phyloP scores from a whole-genome alignment of 1,140 invertebrate species.

The Gryon sp. region DNA sequence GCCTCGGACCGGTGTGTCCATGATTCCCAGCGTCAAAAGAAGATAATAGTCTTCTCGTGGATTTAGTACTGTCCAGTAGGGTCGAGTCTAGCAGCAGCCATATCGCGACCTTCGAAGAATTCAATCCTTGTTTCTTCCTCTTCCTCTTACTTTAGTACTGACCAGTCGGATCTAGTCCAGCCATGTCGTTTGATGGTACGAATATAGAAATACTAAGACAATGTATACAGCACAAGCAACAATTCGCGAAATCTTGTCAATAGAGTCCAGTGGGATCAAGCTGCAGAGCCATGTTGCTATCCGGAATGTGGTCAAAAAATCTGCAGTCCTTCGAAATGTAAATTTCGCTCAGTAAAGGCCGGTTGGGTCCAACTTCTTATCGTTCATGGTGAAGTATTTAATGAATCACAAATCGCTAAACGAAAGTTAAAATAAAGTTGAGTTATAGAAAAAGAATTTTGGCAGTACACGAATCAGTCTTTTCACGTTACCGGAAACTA shows the following conservation, averaged over 20 bases:
- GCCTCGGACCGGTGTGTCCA: constrained; percentile 68
- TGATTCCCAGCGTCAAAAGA: constrained; percentile 44
- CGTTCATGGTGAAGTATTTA: constrained; percentile 49
- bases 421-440: not conserved
- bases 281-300: constrained; percentile 68
- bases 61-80: constrained; percentile 74
- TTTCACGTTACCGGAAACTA: constrained; percentile 70
- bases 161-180: constrained; percentile 65
- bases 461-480: constrained; percentile 26
- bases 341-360: constrained; percentile 73
- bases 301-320: constrained; percentile 40
- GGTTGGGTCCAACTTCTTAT: constrained; percentile 74
- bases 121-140: constrained; percentile 48
- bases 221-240: constrained; percentile 11
- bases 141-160: constrained; percentile 58
- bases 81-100: constrained; percentile 73
- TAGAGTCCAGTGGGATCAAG: constrained; percentile 76
- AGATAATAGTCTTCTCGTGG: constrained; percentile 28
- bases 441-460: too few relatives aligned
- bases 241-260: constrained; percentile 50
- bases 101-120: constrained; percentile 71
- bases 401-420: not conserved
- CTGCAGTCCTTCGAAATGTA: constrained; percentile 9
- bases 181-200: constrained; percentile 41
- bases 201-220: constrained; percentile 21